Evolutionary conservation across 2,113 vertebrate genomes (phyloP).

Genomic region (Callopanchax toddi): DNA sequence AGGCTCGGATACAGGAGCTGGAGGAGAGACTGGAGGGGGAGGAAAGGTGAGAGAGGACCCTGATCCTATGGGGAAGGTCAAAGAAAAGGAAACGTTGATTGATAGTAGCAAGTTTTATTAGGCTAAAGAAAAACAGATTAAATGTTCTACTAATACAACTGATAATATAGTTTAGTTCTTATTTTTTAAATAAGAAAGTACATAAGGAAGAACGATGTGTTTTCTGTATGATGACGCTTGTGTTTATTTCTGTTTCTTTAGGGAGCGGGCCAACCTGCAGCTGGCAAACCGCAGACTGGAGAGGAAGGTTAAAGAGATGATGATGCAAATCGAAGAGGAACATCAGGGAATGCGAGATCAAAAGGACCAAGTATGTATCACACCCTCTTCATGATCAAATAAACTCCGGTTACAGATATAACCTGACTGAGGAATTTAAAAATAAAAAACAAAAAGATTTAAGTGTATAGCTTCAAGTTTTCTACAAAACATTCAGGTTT

Average conservation of each 20-base stretch:
- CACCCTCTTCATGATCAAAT: background rate
- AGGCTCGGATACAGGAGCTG: conserved; percentile 89
- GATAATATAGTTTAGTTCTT: background rate
- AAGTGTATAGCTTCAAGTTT: no score
- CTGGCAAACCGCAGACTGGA: conserved; percentile 92
- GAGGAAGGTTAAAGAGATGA: conserved; percentile 93
- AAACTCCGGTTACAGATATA: no score
- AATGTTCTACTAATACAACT: background rate
- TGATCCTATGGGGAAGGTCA: background rate
- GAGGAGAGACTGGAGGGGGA: conserved; percentile 91
- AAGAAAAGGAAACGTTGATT: conserved; percentile 2
- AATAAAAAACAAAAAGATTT: no score
- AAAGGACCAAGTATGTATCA: conserved; percentile 86
- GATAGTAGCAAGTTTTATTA: conserved; percentile 8
- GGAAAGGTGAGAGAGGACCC: conserved; percentile 83
- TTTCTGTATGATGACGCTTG: conserved; percentile 2
- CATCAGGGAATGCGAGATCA: conserved; percentile 91
- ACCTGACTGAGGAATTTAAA: no score
- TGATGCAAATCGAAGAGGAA: conserved; percentile 96
- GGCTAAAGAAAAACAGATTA: no score
- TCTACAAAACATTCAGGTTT: no score
- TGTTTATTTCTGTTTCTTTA: conserved; percentile 54
- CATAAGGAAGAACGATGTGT: background rate
- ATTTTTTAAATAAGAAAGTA: background rate
- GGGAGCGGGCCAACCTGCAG: conserved; percentile 91